Percentiles rank a stretch among this genome's conserved stretches.
Conservation (phyloP, 23 tunicate genomes). For the Oikopleura dioica region DNA sequence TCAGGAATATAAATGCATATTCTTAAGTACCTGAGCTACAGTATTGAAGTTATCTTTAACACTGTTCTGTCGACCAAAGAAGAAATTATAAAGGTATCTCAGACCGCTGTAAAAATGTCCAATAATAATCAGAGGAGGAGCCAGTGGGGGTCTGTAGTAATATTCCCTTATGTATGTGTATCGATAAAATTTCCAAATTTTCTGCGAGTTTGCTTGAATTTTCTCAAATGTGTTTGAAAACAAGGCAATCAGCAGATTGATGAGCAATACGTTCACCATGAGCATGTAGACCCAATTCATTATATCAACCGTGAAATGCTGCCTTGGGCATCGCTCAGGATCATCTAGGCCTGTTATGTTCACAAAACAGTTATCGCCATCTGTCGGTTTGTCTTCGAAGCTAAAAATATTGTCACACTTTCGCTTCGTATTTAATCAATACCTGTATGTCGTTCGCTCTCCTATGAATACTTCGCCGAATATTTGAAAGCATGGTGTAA, state of each 20-base stretch:
- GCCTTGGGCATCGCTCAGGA: conserved; percentile 32
- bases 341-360: too few species aligned
- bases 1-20: neutral
- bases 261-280: conserved; percentile 53
- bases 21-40: neutral
- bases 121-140: conserved; percentile 30
- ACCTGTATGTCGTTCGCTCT: neutral
- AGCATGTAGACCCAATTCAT: conserved; percentile 35
- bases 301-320: conserved; percentile 25
- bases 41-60: neutral
- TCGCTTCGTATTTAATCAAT: neutral
- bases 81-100: too few species aligned
- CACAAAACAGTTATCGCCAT: too few species aligned
- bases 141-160: conserved; percentile 14
- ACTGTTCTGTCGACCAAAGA: neutral
- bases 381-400: too few species aligned
- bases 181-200: conserved; percentile 46
- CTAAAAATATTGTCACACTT: too few species aligned
- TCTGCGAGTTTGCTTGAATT: conserved; percentile 22
- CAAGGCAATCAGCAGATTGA: conserved; percentile 79
- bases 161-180: conserved; percentile 23
- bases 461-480: neutral
- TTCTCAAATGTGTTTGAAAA: conserved; percentile 65
- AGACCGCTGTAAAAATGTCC: too few species aligned
- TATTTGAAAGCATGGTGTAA: neutral